phyloP scores from a whole-genome alignment of 2,888 invertebrate genomes.

The Phengaris alcon region DNA sequence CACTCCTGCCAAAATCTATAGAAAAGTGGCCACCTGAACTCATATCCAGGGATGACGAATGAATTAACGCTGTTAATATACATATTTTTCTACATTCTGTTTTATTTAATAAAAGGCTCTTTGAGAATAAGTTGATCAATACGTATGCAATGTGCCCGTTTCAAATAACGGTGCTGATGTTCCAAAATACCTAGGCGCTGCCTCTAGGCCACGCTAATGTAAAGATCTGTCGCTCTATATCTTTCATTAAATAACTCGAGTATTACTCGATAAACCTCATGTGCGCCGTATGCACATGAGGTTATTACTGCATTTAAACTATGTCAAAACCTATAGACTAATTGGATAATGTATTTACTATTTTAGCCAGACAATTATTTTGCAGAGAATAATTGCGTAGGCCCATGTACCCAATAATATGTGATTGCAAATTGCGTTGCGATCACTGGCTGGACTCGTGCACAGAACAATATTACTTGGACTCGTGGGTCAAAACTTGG shows the following conservation, averaged over 20 bases:
- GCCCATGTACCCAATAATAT: background rate
- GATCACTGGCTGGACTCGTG: slow-evolving; percentile 8
- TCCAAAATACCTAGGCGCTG: background rate
- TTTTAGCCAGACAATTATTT: background rate
- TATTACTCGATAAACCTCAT: background rate
- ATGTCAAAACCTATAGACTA: background rate
- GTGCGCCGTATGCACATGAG: no score
- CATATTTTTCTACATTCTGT: slow-evolving; percentile 15
- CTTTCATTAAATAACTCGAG: background rate
- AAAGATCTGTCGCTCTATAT: background rate
- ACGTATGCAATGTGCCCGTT: background rate
- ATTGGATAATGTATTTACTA: background rate
- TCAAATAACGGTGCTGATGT: background rate
- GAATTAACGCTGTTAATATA: slow-evolving; percentile 8
- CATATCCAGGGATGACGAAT: slow-evolving; percentile 48
- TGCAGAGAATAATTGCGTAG: background rate
- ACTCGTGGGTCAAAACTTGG: slow-evolving; percentile 1
- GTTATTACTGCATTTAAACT: no score
- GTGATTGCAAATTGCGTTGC: slow-evolving; percentile 7
- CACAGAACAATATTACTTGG: background rate
- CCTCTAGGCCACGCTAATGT: background rate
- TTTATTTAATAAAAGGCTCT: background rate
- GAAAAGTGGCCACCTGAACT: slow-evolving; percentile 54
- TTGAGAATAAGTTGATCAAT: background rate
- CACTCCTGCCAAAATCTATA: slow-evolving; percentile 45